Evolutionary conservation across 2,797 vertebrate genomes (phyloP).

Genomic region (Parambassis ranga): DNA sequence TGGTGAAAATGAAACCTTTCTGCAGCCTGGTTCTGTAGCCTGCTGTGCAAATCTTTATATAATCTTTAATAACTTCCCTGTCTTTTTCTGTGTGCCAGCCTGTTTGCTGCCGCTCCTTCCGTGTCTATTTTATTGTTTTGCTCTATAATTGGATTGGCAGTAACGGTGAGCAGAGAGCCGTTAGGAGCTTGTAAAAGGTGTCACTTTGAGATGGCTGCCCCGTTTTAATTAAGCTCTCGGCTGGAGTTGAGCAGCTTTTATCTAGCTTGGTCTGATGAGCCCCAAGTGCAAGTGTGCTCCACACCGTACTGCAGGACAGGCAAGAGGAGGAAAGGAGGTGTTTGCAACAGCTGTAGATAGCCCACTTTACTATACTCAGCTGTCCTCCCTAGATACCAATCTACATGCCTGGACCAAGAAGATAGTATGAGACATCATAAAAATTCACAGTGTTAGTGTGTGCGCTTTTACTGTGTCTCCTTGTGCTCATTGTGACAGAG

Average conservation of each 20-base stretch:
- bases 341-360: conserved; percentile 44
- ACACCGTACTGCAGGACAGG: conserved; percentile 22
- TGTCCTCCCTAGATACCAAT: conserved; percentile 39
- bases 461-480: conserved; percentile 24
- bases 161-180: conserved; percentile 60
- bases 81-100: conserved; percentile 25
- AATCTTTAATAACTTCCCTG: conserved; percentile 60
- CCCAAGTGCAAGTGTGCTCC: conserved; percentile 39
- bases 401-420: conserved; percentile 33
- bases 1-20: conserved; percentile 47
- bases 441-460: conserved; percentile 12
- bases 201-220: conserved; percentile 63
- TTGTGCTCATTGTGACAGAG: conserved; percentile 58
- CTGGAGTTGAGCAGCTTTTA: conserved; percentile 79
- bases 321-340: conserved; percentile 21
- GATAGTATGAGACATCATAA: conserved; percentile 40
- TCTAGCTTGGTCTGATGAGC: conserved; percentile 68
- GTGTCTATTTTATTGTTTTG: conserved; percentile 74
- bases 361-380: conserved; percentile 49
- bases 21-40: conserved; percentile 37
- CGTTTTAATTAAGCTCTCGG: conserved; percentile 86
- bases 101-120: conserved; percentile 53
- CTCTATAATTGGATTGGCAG: conserved; percentile 81
- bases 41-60: conserved; percentile 54
- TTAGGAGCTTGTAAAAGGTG: conserved; percentile 79